phyloP scores from a whole-genome alignment of 2,888 invertebrate genomes.

The Cloeon dipterum region DNA sequence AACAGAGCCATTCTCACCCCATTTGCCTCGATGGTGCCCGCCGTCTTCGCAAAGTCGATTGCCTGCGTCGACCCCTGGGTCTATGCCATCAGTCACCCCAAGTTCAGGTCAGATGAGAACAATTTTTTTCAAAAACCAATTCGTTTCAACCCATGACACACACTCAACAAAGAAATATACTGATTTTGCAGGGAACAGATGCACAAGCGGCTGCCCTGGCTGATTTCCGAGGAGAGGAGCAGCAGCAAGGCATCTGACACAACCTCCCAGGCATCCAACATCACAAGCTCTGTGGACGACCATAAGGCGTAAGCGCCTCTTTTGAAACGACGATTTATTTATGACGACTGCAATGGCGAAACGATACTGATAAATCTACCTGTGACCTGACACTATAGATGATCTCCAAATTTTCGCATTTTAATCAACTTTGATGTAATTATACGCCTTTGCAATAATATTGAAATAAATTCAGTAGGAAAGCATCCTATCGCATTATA shows the following conservation, averaged over 20 bases:
- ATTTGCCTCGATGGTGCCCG: conserved; percentile 41
- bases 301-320: neutral
- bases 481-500: too few relatives aligned
- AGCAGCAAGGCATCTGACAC: neutral
- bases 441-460: too few relatives aligned
- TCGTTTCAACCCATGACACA: too few relatives aligned
- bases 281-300: neutral
- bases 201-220: neutral
- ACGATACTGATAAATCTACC: too few relatives aligned
- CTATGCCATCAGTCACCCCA: conserved; percentile 55
- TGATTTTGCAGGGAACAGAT: neutral
- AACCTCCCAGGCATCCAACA: neutral
- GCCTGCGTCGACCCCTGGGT: conserved; percentile 61
- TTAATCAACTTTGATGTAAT: too few relatives aligned
- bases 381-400: too few relatives aligned
- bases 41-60: conserved; percentile 42
- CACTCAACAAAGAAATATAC: neutral
- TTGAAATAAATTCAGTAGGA: too few relatives aligned
- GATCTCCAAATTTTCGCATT: too few relatives aligned
- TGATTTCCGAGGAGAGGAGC: neutral
- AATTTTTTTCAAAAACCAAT: too few relatives aligned
- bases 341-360: too few relatives aligned
- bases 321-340: too few relatives aligned
- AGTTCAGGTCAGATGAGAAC: conserved; percentile 31
- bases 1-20: conserved; percentile 28